Percentiles rank a stretch among this genome's conserved stretches.
Evolutionary conservation across 2,113 vertebrate genomes (phyloP).

Genomic region (Cyanoderma ruficeps): DNA sequence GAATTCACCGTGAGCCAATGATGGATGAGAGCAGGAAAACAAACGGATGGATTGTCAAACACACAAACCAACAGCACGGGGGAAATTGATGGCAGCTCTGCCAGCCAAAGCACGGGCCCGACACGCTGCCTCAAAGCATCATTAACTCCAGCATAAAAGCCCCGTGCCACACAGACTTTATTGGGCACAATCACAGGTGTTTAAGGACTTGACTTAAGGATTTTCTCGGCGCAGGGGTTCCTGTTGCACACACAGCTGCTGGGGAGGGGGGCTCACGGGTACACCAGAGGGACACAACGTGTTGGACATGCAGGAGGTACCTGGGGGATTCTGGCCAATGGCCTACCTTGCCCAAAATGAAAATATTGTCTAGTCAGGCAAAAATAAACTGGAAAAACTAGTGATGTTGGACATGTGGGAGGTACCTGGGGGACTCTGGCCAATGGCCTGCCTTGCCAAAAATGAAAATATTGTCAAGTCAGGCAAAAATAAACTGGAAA

Average conservation of each 20-base stretch:
- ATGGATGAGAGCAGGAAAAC: conserved; percentile 35
- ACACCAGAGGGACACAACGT: background rate
- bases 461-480: no score
- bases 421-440: no score
- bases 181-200: conserved; percentile 29
- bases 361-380: background rate
- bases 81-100: conserved; percentile 52
- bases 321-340: background rate
- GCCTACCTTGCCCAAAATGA: background rate
- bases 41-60: conserved; percentile 46
- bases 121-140: conserved; percentile 23
- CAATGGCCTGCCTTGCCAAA: no score
- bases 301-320: background rate
- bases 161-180: conserved; percentile 17
- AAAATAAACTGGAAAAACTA: background rate
- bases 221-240: background rate
- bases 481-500: no score
- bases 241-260: background rate
- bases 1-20: background rate
- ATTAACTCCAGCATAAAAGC: conserved; percentile 48
- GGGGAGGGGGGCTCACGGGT: background rate
- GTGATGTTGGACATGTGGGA: no score
- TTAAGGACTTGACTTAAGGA: conserved; percentile 2
- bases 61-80: background rate
- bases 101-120: background rate